Conservation (phyloP, 2,113 vertebrate species). For the Clinocottus analis region DNA sequence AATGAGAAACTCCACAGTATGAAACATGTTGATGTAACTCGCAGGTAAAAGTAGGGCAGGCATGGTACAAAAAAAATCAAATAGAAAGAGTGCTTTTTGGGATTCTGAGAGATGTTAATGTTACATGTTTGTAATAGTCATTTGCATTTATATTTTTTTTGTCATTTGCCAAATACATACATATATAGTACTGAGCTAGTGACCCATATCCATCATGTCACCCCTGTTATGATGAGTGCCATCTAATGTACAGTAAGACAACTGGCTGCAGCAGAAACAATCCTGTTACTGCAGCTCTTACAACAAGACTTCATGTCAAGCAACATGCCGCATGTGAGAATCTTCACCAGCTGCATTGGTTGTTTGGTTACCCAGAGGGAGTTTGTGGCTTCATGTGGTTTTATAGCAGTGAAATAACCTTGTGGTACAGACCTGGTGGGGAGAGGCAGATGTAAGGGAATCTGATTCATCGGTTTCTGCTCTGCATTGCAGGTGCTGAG, state of each 20-base stretch:
- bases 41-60: neutral
- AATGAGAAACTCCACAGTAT: neutral
- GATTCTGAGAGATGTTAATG: neutral
- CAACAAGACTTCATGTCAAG: constrained; percentile 4
- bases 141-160: neutral
- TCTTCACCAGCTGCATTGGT: neutral
- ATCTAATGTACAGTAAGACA: constrained; percentile 2
- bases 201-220: neutral
- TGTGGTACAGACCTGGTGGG: constrained; percentile 4
- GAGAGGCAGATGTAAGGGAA: constrained; percentile 30
- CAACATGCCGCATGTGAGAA: neutral
- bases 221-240: neutral
- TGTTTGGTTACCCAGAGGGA: neutral
- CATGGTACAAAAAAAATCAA: neutral
- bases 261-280: constrained; percentile 31
- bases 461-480: constrained; percentile 42
- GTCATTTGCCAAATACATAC: neutral
- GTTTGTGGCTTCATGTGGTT: neutral
- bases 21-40: neutral
- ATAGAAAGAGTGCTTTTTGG: neutral
- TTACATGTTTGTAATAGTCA: neutral
- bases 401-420: neutral
- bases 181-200: neutral
- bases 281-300: neutral
- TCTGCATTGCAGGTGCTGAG: constrained; percentile 70